Percentiles rank a stretch among this genome's conserved stretches.
Conservation (phyloP, 2,797 vertebrate genomes). For the Champsocephalus esox region DNA sequence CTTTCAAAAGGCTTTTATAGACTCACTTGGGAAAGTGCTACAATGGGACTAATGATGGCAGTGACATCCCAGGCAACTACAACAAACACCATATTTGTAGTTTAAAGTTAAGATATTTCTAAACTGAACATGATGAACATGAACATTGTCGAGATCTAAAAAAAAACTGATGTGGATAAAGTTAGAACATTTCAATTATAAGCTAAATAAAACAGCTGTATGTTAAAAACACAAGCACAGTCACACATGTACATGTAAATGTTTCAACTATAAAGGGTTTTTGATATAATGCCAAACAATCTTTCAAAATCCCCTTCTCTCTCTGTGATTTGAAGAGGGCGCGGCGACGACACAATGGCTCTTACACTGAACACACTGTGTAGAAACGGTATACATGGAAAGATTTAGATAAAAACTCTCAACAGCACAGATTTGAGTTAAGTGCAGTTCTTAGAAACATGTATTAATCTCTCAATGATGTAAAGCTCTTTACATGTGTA, state of each 20-base stretch:
- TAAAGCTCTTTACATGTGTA: conserved; percentile 65
- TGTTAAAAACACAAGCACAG: no score
- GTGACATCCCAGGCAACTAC: background rate
- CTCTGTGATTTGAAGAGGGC: background rate
- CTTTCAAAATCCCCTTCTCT: background rate
- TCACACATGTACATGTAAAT: no score
- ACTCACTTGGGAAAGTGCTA: conserved; percentile 4
- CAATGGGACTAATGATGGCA: conserved; percentile 2
- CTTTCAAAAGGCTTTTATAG: conserved; percentile 17
- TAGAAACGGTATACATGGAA: conserved; percentile 13
- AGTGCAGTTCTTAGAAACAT: conserved; percentile 65
- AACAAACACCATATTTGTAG: background rate
- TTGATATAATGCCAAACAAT: background rate
- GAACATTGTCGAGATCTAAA: background rate
- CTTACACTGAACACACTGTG: conserved; percentile 12
- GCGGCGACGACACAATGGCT: background rate
- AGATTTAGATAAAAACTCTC: conserved; percentile 25
- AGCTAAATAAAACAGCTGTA: no score
- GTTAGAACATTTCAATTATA: background rate
- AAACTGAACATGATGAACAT: background rate
- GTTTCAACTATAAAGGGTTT: background rate
- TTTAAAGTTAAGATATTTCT: background rate
- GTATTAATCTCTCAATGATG: conserved; percentile 70
- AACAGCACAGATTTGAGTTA: conserved; percentile 49
- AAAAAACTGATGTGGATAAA: background rate